Base-by-base conservation (phyloP, 2,113 vertebrate genomes). In the Todiramphus saurophagus region DNA sequence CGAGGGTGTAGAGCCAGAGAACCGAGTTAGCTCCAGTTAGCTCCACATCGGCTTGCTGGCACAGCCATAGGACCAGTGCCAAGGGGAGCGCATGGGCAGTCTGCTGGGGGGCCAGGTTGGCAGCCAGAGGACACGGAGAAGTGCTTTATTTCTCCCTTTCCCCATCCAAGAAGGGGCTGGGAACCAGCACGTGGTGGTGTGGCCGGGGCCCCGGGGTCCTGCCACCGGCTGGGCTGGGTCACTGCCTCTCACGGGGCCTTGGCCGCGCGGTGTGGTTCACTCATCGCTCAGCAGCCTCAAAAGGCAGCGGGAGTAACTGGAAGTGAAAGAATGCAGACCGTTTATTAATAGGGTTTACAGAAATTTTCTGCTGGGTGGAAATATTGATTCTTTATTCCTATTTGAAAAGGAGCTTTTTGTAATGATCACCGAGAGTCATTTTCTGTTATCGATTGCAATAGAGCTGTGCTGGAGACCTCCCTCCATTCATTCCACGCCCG, bases 361-460 rank as follows among this genome's bases (percentile, higher is more conserved):
- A 81, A 50, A 82, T 86, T 55, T 92, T 94, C 84, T 91, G 72
- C 84, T n/a, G 87, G 92, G 74, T 69, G 85, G 95, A 87, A 95
- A 87, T 93, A 94, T 86, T 5, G 88, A 91, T 95, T 94, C 95
- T 75, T 90, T 95, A 93, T 95, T 91, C 91, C 85, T 69, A 8
- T 82, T 92, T 86, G 76, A 84, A 97, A 96, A 87, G 76, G 83
- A 95, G 83, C 93, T 92, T 95, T 96, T 87, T 92, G 92, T 94
- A 93, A 83, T 69, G 83, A 91, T 94, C 94, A 86, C 93, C 20
- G 3, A 59, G 91, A 94, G 91, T 73, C 69, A 15, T 75, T 88
- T 31, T 59, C 28, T 48, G 81, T 81, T 55, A 93, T 89, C 15
- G 78, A 95, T 92, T 72, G 93, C 73, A 10, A 2, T 1, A 37